These are phyloP conservation scores for Eristalis intricaria DNA, from an alignment of 2,888 invertebrate species.

Conservation along the genomic window DNA sequence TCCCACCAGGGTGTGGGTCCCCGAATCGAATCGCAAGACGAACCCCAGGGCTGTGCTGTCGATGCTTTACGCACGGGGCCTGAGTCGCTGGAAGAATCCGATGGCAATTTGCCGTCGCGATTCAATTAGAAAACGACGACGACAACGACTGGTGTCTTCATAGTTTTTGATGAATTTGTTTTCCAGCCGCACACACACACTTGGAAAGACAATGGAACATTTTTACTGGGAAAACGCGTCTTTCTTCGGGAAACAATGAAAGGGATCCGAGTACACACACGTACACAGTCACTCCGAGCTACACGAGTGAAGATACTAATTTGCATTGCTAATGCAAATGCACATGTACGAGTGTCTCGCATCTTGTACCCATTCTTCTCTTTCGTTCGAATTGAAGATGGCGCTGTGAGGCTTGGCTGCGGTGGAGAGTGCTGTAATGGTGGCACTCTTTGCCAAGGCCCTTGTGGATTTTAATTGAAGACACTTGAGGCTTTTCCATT, in stretches of 20 bases:
- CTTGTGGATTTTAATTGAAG: conserved; percentile 44
- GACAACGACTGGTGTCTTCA: neutral
- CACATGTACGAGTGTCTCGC: neutral
- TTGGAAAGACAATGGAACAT: conserved; percentile 30
- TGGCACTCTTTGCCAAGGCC: conserved; percentile 33
- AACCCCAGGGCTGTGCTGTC: neutral
- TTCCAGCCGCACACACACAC: conserved; percentile 34
- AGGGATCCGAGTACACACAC: neutral
- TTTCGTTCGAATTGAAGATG: neutral
- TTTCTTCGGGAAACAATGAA: conserved; percentile 28
- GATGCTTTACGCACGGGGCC: neutral
- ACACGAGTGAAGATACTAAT: conserved; percentile 34
- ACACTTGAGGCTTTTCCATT: conserved; percentile 14
- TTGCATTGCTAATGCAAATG: conserved; percentile 51
- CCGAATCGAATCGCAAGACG: neutral
- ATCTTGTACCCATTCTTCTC: neutral
- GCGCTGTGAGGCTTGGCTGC: neutral
- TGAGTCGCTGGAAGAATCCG: neutral
- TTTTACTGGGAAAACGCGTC: conserved; percentile 38
- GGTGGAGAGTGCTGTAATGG: conserved; percentile 27
- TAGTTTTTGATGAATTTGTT: conserved; percentile 30
- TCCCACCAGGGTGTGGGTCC: neutral
- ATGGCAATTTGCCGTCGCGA: conserved; percentile 22
- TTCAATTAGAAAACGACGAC: conserved; percentile 24
- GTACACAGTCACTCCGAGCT: neutral